These are phyloP conservation scores for Trogon melanurus DNA, from an alignment of 2,113 vertebrate genomes.

Conservation along the genomic window DNA sequence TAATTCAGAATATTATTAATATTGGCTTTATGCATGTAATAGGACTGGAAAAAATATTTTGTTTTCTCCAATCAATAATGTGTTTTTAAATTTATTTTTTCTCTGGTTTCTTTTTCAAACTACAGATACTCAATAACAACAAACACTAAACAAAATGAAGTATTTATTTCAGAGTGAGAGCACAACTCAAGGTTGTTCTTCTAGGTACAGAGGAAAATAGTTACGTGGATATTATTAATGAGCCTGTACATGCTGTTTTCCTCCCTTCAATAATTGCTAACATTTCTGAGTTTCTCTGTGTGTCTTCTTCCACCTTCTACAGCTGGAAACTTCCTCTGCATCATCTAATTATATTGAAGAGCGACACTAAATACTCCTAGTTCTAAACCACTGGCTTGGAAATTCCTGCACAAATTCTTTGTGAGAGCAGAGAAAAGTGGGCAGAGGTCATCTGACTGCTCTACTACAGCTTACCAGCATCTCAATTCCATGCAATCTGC, in stretches of 20 bases:
- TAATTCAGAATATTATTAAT: neutral
- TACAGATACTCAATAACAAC: neutral
- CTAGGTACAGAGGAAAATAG: neutral
- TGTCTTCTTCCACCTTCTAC: neutral
- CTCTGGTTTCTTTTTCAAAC: neutral
- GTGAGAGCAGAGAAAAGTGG: neutral
- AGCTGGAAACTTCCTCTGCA: neutral
- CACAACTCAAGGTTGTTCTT: neutral
- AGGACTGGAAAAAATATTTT: neutral
- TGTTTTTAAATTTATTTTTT: neutral
- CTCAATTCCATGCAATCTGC: neutral
- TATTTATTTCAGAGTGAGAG: neutral
- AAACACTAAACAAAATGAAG: neutral
- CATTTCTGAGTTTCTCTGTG: neutral
- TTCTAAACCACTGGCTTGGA: neutral
- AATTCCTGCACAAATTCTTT: neutral
- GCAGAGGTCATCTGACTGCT: neutral
- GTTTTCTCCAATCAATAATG: neutral
- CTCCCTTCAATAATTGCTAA: neutral
- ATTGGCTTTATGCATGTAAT: neutral
- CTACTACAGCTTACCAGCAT: neutral
- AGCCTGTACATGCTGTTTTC: neutral
- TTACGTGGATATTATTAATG: neutral
- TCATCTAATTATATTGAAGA: neutral
- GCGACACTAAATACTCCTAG: accelerated